These are phyloP conservation scores for Pitta sordida DNA, from an alignment of 2,113 vertebrate genomes.

Conservation along the genomic window DNA sequence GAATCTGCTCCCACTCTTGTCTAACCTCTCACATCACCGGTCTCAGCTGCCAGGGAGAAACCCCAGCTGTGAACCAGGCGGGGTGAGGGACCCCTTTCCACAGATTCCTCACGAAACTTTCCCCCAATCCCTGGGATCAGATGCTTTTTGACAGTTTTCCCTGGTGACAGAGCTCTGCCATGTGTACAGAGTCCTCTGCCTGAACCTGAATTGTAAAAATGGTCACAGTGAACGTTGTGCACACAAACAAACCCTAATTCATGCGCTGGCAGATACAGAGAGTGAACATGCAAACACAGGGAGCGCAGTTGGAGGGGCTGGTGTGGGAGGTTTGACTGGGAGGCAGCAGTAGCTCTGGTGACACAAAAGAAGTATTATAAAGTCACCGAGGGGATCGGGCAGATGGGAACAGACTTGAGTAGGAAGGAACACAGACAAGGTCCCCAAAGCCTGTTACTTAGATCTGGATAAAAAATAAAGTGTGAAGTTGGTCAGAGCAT, in stretches of 20 bases:
- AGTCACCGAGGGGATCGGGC: constrained; percentile 50
- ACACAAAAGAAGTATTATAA: constrained; percentile 50
- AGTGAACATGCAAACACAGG: neutral
- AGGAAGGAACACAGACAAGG: constrained; percentile 58
- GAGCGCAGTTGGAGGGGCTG: neutral
- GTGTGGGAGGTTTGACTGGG: constrained; percentile 36
- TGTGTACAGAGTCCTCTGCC: neutral
- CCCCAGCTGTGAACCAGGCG: neutral
- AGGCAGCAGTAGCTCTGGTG: constrained; percentile 45
- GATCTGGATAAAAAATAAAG: constrained; percentile 32
- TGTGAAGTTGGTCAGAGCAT: constrained; percentile 60
- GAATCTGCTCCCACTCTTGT: constrained; percentile 44
- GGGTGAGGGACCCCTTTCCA: neutral
- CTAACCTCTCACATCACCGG: constrained; percentile 50
- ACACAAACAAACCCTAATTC: neutral
- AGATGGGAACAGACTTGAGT: constrained; percentile 64
- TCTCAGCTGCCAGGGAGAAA: constrained; percentile 41
- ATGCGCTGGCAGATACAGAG: neutral
- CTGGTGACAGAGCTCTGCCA: neutral
- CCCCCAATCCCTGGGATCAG: neutral
- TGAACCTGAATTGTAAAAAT: neutral
- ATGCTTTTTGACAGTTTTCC: neutral
- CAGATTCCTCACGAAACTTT: constrained; percentile 10
- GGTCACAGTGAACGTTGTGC: constrained; percentile 4
- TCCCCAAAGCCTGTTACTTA: constrained; percentile 36